phyloP scores from a whole-genome alignment of 2,113 vertebrate species.

The Platichthys stellatus region DNA sequence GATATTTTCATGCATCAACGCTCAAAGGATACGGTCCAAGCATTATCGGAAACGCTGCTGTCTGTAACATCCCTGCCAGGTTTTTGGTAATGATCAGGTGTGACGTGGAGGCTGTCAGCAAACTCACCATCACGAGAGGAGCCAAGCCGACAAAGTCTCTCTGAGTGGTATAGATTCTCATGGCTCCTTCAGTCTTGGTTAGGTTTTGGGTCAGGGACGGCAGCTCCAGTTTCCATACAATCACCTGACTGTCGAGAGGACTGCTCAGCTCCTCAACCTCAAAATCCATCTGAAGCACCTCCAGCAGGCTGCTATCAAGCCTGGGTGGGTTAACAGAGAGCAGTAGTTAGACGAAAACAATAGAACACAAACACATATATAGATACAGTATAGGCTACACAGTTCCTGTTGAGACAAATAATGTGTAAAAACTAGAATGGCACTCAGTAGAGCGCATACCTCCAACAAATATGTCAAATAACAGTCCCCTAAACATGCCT shows the following conservation, averaged over 20 bases:
- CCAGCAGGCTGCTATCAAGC: constrained; percentile 79
- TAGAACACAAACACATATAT: not conserved
- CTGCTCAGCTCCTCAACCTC: constrained; percentile 86
- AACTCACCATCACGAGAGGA: constrained; percentile 92
- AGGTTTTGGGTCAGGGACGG: constrained; percentile 74
- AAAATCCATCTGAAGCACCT: constrained; percentile 94
- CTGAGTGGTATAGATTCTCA: constrained; percentile 90
- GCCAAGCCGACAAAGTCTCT: constrained; percentile 89
- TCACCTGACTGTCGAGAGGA: constrained; percentile 85
- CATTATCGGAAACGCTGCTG: constrained; percentile 39
- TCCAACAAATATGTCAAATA: too few species aligned
- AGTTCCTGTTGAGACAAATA: not conserved
- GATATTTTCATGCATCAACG: constrained; percentile 55
- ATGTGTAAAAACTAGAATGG: not conserved
- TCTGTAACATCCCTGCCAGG: constrained; percentile 4
- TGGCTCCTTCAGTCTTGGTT: constrained; percentile 84
- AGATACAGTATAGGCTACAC: too few species aligned
- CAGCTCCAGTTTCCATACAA: constrained; percentile 93
- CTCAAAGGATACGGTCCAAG: constrained; percentile 51
- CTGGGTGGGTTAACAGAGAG: constrained; percentile 53
- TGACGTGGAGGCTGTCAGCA: constrained; percentile 20
- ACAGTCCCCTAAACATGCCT: too few species aligned
- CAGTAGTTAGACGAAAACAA: not conserved
- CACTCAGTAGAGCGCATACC: too few species aligned
- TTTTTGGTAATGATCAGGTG: constrained; percentile 31